phyloP scores from a whole-genome alignment of 1,140 invertebrate genomes.

The Marisa cornuarietis region DNA sequence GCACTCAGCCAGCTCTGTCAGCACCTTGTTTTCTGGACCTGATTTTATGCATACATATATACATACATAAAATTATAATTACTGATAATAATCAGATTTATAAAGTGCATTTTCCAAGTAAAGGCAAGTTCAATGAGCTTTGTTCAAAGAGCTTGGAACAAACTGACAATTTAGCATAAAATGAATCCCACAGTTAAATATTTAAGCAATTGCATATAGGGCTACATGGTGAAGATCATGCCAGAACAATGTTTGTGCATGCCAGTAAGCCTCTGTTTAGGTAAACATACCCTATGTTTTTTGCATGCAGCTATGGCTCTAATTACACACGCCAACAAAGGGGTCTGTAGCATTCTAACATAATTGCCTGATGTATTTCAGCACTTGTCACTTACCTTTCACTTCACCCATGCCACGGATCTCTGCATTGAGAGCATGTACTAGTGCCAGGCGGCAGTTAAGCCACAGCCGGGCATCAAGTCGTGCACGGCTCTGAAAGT shows the following conservation, averaged over 20 bases:
- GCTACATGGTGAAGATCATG: too few species aligned
- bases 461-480: slow-evolving; percentile 62
- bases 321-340: too few species aligned
- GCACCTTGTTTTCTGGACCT: slow-evolving; percentile 55
- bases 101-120: too few species aligned
- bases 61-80: background rate
- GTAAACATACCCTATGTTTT: too few species aligned
- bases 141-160: too few species aligned
- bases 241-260: too few species aligned
- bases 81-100: background rate
- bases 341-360: background rate
- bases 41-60: background rate
- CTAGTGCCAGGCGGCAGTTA: slow-evolving; percentile 52
- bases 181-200: too few species aligned
- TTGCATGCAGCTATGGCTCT: too few species aligned
- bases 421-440: slow-evolving; percentile 53
- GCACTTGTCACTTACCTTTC: slow-evolving; percentile 49
- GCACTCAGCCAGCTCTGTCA: slow-evolving; percentile 59
- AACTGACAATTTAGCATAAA: too few species aligned
- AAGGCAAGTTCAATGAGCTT: too few species aligned
- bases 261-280: too few species aligned
- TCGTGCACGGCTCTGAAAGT: slow-evolving; percentile 60
- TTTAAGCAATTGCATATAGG: too few species aligned
- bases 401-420: slow-evolving; percentile 62
- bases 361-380: background rate